Evolutionary conservation across 2,113 vertebrate genomes (phyloP), one percentile per base, ranked within the genome.

Genomic region (Sinocyclocheilus anophthalmus): DNA sequence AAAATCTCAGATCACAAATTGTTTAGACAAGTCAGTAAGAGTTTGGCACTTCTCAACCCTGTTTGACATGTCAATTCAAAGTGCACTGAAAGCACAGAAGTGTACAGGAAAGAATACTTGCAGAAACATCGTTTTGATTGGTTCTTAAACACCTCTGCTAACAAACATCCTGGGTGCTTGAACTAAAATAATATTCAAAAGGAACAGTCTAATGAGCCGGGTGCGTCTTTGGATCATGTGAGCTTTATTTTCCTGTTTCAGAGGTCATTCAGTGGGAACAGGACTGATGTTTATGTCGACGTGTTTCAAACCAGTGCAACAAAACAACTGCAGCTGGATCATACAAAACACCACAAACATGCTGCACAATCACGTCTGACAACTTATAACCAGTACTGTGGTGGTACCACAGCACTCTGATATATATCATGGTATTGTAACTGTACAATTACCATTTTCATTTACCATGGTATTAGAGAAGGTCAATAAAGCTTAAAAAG

Each of bases 181-280:
- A 69, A 69, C 67, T 9, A 16, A 70, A 37, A 37, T 70, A 70
- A 37, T 20, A 37, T 33, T 37, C 14, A 20, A 5, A 26, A 65
- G 30, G 30, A 30, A 30, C 30, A 30, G 30, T 30, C 30, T 30
- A 30, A 30, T 30, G 30, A 26, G 26, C 1, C 0, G 33, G 1
- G 69, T 72, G 69, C 37, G 18, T 72, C 18, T 72, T 20, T 12
- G 70, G 37, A 73, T 20, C 70, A 45, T 45, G 70, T 73, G 70
- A 73, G 37, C 70, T 45, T 42, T 5, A 42, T 73, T 73, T 72
- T 72, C 33, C 37, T 5, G 70, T 13, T 37, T 42, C 33, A 22
- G 69, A 39, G 69, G 69, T 72, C 70, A 73, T 45, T n/a, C 37
- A n/a, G 70, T 73, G 39, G 70, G 39, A 73, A n/a, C 70, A 6